A percentile compares a stretch with the other conserved stretches of the same genome.
These are phyloP conservation scores for Xestia ashworthii DNA, from an alignment of 2,888 invertebrate species.

Conservation along the genomic window DNA sequence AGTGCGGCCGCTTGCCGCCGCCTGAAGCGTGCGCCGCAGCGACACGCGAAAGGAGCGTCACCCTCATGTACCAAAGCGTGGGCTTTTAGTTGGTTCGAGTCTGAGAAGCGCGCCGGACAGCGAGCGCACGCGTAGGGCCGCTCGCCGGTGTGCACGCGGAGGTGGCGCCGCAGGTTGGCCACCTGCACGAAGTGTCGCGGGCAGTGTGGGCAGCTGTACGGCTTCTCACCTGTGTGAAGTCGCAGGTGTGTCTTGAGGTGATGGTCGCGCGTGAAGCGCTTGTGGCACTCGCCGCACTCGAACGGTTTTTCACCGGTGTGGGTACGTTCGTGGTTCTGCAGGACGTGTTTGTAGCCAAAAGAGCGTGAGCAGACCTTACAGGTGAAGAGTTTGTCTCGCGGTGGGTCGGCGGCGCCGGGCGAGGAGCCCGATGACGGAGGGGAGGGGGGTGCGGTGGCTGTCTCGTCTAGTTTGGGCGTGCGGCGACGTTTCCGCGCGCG, in stretches of 20 bases:
- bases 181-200: conserved; percentile 98
- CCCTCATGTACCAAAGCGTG: conserved; percentile 97
- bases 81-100: conserved; percentile 97
- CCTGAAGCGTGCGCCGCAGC: conserved; percentile 95
- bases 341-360: conserved; percentile 98
- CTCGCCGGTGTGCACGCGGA: conserved; percentile 98
- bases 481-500: conserved; percentile 88
- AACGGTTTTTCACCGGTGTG: conserved; percentile 99
- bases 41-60: conserved; percentile 96
- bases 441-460: conserved; percentile 80
- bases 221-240: conserved; percentile 97
- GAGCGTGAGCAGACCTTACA: conserved; percentile 96
- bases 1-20: conserved; percentile 96
- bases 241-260: conserved; percentile 98
- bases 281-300: conserved; percentile 97
- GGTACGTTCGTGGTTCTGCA: conserved; percentile 98
- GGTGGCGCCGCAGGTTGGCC: conserved; percentile 96
- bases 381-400: conserved; percentile 96
- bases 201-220: conserved; percentile 97
- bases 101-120: conserved; percentile 96
- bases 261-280: conserved; percentile 97
- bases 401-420: conserved; percentile 87
- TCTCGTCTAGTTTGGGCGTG: conserved; percentile 86
- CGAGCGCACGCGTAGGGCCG: conserved; percentile 96
- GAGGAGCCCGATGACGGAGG: conserved; percentile 89